Evolutionary conservation across 92 coral and sea anemone species (phyloP), one percentile per base, ranked within the genome.

Genomic region (Palythoa grandis): DNA sequence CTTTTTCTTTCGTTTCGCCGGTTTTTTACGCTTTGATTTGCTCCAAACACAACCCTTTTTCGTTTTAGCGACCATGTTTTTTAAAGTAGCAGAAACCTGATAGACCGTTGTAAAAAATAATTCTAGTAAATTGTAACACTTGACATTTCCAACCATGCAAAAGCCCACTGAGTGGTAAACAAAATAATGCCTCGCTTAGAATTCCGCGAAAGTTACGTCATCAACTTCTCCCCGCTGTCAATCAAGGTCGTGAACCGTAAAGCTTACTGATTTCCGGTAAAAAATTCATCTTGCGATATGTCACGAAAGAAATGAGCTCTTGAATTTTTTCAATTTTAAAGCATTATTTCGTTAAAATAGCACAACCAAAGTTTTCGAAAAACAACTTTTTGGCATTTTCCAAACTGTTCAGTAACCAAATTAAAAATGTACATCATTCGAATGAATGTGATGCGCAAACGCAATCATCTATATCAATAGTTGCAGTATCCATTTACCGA

Each of bases 21-120:
- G 67, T 60, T 70, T 70, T 68, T 70, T 70, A 70, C 69, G 74
- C 9, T 70, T 70, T 0, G 17, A 70, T 70, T 29, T 70, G 74
- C 74, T 70, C 74, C 74, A 70, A 2, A 16, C 48, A 70, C 74
- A 70, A 25, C 74, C 74, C 74, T 70, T 70, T 70, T 70, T 24
- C 74, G 47, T 70, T 70, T 70, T 70, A 70, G 47, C 74, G 1
- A 70, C 74, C 19, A 70, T 70, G 23, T 29, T 29, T 13, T n/a
- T 5, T 2, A 25, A 70, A 70, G 4, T 5, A 70, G 74, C 48
- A 70, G 19, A 70, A 70, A 70, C 16, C 74, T 70, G 74, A 29
- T 70, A 1, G 69, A 61, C 67, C 48, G 48, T 43, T 43, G 29
- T 61, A 16, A 19, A 4, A 61, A n/a, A 61, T 5, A 61, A 8